Base-by-base conservation (phyloP, 2,113 vertebrate species). In the Leptosomus discolor region DNA sequence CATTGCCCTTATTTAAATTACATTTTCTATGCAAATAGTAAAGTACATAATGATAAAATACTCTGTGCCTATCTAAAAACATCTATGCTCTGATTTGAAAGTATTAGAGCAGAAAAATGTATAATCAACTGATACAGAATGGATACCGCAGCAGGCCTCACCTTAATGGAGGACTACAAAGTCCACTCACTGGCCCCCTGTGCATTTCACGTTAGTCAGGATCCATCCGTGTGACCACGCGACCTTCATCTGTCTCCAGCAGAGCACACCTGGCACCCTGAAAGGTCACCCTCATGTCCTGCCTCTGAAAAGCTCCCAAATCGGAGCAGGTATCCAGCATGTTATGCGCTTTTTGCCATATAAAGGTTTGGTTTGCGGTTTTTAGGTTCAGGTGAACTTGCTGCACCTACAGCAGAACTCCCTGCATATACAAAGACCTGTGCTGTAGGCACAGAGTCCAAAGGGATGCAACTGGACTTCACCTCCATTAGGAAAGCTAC, bases 191-290 rank as follows among this genome's bases (percentile, higher is more conserved):
- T 11, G 6, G 17, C 50, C 27, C 29, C 12, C 29, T 26, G 23
- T 11, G 19, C 51, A 23, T 17, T 45, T 48, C 13, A 16, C 2
- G 2, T 29, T 26, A 36, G 51, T 2, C 8, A 19, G 36, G 45
- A 36, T 22, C 18, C 19, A 23, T 5, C 39, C 0, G 3, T 0
- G 0, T 3, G 22, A 37, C 48, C 39, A 57, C 57, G 1, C 11
- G 2, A 12, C 27, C 64, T 50, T 50, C 50, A 48, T 17, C 37
- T 29, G 15, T 30, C 65, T 60, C 27, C 68, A 51, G 41, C 1
- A 26, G 32, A 37, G 17, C 57, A 36, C 22, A 41, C 14, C 27
- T 4, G 12, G 54, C 45, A 65, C 29, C 16, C 50, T 15, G 23
- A 43, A 45, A 0, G 0, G 39, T n/a, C 70, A 85, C 27, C 43